A percentile compares a stretch with the other conserved stretches of the same genome.
Evolutionary conservation across 2,113 vertebrate species (phyloP).

Genomic region (Chiloscyllium plagiosum): DNA sequence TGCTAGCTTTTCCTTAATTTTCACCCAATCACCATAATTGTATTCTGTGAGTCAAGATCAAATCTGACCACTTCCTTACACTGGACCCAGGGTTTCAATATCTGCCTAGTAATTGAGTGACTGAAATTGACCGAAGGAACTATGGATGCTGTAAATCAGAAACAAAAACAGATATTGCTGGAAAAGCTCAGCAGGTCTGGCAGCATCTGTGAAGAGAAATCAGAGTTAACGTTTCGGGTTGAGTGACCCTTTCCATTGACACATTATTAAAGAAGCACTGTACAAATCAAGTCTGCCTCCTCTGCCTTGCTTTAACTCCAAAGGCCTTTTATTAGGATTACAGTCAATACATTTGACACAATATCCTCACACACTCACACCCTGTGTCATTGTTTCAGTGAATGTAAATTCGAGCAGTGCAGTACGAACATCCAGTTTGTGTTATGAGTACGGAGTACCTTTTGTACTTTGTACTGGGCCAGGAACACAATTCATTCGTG

Average conservation of each 20-base stretch:
- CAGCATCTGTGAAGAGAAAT: too few relatives aligned
- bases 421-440: background rate
- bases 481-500: background rate
- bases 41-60: background rate
- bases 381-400: too few relatives aligned
- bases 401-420: background rate
- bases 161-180: too few relatives aligned
- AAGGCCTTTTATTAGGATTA: background rate
- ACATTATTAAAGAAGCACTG: background rate
- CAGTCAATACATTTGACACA: background rate
- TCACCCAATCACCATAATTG: background rate
- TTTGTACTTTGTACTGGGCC: background rate
- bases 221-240: too few relatives aligned
- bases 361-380: background rate
- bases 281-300: background rate
- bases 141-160: too few relatives aligned
- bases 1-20: background rate
- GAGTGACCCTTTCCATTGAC: too few relatives aligned
- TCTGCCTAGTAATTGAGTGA: background rate
- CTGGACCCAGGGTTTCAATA: background rate
- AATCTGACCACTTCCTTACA: background rate
- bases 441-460: background rate
- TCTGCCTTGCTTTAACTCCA: background rate
- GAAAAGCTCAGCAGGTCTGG: too few relatives aligned
- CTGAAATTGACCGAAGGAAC: background rate